phyloP scores from a whole-genome alignment of 1,140 invertebrate genomes.

The Cherax quadricarinatus region DNA sequence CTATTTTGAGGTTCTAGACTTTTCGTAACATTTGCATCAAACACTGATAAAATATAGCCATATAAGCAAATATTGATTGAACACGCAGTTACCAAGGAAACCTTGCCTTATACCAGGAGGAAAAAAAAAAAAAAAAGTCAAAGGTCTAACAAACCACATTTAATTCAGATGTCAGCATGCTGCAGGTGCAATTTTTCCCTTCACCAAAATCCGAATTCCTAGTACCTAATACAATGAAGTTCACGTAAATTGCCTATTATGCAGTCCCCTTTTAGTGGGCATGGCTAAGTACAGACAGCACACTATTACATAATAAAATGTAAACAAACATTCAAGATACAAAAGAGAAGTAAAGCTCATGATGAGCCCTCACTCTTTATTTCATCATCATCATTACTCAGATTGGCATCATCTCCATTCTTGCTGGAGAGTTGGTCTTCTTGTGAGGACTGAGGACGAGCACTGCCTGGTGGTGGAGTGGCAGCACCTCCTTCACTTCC shows the following conservation, averaged over 20 bases:
- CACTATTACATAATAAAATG: background rate
- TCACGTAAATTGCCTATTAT: background rate
- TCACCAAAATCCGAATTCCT: background rate
- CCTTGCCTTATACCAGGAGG: too few relatives aligned
- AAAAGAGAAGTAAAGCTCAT: conserved; percentile 16
- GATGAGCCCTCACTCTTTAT: conserved; percentile 48
- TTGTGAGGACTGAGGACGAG: conserved; percentile 24
- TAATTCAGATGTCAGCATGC: background rate
- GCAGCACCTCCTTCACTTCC: conserved; percentile 47
- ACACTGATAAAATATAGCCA: background rate
- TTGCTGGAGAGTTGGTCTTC: conserved; percentile 12
- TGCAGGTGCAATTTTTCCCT: background rate
- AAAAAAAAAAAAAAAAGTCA: too few relatives aligned
- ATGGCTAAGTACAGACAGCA: conserved; percentile 5
- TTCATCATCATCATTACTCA: conserved; percentile 30
- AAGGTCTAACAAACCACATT: background rate
- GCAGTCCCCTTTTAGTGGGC: background rate
- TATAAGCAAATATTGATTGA: background rate
- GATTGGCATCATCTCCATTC: conserved; percentile 16
- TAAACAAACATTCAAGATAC: conserved; percentile 2
- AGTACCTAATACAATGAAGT: background rate
- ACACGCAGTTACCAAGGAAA: too few relatives aligned
- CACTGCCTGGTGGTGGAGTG: conserved; percentile 32
- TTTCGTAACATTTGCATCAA: background rate
- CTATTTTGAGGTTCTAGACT: background rate